phyloP scores from a whole-genome alignment of 2,797 vertebrate species.

The Pteropus rufus region DNA sequence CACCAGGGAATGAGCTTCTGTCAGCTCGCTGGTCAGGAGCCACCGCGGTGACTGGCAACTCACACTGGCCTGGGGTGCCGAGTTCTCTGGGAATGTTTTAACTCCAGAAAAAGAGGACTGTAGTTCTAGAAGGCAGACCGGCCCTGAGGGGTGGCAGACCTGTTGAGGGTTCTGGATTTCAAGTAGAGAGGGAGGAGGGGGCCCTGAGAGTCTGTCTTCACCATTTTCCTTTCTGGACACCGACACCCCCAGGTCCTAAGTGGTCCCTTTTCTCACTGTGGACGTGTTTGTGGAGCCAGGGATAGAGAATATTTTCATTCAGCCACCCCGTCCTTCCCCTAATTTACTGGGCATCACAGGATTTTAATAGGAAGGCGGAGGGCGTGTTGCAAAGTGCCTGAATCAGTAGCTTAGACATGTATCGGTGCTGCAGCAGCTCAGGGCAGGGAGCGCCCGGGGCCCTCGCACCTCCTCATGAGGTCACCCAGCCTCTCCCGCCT shows the following conservation, averaged over 20 bases:
- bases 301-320: neutral
- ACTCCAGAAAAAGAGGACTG: neutral
- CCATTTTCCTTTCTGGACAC: neutral
- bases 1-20: too few species aligned
- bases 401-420: rapidly evolving
- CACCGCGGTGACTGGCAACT: too few species aligned
- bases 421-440: rapidly evolving
- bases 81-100: neutral
- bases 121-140: neutral
- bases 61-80: neutral
- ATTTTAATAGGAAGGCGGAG: neutral
- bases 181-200: neutral
- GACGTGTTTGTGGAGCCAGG: neutral
- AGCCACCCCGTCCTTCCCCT: neutral
- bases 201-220: neutral
- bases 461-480: rapidly evolving
- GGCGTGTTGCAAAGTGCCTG: rapidly evolving
- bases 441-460: neutral
- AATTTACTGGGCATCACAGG: rapidly evolving
- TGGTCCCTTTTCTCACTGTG: neutral
- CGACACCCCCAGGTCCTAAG: neutral
- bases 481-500: neutral
- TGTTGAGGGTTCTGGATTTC: neutral
- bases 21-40: too few species aligned
- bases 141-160: neutral